A percentile compares a stretch with the other conserved stretches of the same genome.
Conservation (phyloP, 2,888 invertebrate genomes). For the Xylota segnis region DNA sequence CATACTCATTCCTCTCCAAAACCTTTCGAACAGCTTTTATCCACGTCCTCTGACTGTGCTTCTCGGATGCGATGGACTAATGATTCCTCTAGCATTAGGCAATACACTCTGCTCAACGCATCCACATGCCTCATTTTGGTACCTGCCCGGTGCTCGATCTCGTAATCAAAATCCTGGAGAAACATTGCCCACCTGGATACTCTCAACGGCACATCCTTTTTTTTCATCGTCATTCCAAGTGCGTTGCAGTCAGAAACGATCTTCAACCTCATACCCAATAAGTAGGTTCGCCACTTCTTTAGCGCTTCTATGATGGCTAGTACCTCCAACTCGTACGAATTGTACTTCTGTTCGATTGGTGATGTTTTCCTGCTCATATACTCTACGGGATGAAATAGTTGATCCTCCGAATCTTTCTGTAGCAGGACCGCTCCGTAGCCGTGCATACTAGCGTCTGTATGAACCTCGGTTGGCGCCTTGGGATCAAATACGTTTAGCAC, state of each 20-base stretch:
- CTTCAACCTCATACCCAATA: neutral
- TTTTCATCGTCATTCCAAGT: constrained; percentile 17
- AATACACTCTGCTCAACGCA: constrained; percentile 47
- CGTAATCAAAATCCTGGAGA: constrained; percentile 15
- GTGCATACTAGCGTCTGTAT: constrained; percentile 1
- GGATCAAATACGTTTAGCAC: neutral
- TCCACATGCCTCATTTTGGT: constrained; percentile 73
- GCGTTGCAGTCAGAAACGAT: constrained; percentile 24
- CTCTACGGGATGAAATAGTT: neutral
- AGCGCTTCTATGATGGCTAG: constrained; percentile 12
- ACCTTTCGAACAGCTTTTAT: constrained; percentile 61
- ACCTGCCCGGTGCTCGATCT: constrained; percentile 63
- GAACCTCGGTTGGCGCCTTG: neutral
- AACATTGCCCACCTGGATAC: constrained; percentile 31
- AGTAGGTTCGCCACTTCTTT: constrained; percentile 6
- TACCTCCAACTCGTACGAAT: constrained; percentile 2
- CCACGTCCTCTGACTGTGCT: constrained; percentile 45
- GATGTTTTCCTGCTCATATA: constrained; percentile 16
- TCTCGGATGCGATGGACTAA: constrained; percentile 19
- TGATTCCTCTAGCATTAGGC: constrained; percentile 21
- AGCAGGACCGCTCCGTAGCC: constrained; percentile 10
- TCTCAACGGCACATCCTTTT: constrained; percentile 22
- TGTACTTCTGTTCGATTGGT: neutral
- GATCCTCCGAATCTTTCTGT: constrained; percentile 2
- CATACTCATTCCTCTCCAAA: constrained; percentile 46